These are phyloP conservation scores for Crambe crambe DNA, from an alignment of 37 sponge, comb jelly and placozoan species.

Conservation along the genomic window DNA sequence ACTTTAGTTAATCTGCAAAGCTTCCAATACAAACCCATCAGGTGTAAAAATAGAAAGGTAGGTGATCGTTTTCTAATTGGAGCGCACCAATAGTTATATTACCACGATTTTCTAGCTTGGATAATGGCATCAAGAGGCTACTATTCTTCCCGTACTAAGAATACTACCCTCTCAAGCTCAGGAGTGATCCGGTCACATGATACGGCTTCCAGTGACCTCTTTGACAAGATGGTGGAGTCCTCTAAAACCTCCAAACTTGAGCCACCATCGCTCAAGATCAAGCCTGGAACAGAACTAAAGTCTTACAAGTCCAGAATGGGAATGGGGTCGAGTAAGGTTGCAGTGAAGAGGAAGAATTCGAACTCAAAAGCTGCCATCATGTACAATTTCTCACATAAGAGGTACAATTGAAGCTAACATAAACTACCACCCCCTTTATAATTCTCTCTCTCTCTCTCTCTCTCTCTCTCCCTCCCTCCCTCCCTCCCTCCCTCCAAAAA, in stretches of 20 bases:
- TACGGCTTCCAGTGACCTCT: conserved; percentile 14
- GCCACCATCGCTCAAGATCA: background rate
- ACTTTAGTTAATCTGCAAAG: too few species aligned
- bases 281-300: background rate
- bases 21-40: too few species aligned
- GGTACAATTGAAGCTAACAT: too few species aligned
- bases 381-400: background rate
- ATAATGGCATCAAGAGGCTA: too few species aligned
- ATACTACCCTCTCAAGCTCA: too few species aligned
- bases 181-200: too few species aligned
- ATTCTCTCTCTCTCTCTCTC: background rate
- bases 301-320: background rate
- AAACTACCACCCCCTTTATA: too few species aligned
- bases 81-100: too few species aligned
- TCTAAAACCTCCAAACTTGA: background rate
- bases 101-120: too few species aligned
- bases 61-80: too few species aligned
- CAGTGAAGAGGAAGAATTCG: background rate
- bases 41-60: too few species aligned
- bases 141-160: too few species aligned
- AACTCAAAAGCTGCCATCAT: background rate
- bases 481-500: background rate
- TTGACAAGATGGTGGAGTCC: conserved; percentile 1
- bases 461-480: background rate
- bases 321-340: background rate